Conservation (phyloP, 2,113 vertebrate genomes). For the Todiramphus chloris region DNA sequence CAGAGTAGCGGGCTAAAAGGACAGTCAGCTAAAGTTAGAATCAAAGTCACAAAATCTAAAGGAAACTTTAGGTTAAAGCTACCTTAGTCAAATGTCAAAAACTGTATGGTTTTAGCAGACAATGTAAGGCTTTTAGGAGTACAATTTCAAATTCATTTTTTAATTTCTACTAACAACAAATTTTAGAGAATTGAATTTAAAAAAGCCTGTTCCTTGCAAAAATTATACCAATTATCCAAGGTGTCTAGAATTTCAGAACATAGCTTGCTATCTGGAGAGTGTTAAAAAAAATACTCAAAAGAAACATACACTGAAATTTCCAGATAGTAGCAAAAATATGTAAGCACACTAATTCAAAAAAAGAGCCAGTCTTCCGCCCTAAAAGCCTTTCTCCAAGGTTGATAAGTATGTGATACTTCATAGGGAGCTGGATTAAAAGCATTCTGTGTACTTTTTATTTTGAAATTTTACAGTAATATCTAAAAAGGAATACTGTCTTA, state of each 20-base stretch:
- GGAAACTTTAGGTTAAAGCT: neutral
- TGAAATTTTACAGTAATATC: neutral
- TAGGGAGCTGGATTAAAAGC: neutral
- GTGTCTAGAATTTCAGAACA: neutral
- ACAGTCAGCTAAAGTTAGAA: neutral
- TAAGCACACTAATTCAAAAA: neutral
- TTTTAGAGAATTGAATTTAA: neutral
- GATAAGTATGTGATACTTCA: neutral
- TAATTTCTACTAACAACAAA: neutral
- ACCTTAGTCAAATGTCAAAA: neutral
- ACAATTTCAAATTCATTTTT: neutral
- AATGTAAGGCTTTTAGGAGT: neutral
- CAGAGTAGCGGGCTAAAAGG: neutral
- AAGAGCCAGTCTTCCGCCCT: fast-evolving
- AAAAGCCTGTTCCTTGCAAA: neutral
- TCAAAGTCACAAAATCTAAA: neutral
- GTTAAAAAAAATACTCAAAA: neutral
- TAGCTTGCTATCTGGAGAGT: neutral
- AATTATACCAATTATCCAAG: neutral
- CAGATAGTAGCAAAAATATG: neutral
- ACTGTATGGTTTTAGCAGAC: neutral
- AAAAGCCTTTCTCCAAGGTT: neutral
- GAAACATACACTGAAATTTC: neutral
- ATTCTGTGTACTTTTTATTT: neutral
- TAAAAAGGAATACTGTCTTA: neutral